Conservation (phyloP, 1,140 invertebrate genomes). For the Platorchestia sp. region DNA sequence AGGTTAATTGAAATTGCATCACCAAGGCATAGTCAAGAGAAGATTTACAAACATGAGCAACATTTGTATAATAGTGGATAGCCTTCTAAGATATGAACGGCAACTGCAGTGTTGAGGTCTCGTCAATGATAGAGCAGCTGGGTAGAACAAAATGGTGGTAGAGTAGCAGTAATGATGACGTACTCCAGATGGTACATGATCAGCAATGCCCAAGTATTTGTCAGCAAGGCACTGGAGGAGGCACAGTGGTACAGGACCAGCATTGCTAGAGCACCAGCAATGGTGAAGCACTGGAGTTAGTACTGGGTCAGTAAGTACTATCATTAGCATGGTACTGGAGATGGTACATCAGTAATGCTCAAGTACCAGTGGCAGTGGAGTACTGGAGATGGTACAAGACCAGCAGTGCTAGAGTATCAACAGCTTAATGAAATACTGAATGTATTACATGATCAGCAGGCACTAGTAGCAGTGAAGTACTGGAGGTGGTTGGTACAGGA, state of each 20-base stretch:
- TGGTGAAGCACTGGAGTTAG: background rate
- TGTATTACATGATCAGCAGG: background rate
- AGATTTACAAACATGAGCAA: background rate
- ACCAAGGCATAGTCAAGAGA: background rate
- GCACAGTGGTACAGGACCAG: too few relatives aligned
- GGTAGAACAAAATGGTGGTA: too few relatives aligned
- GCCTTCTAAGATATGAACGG: background rate
- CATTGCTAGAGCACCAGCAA: too few relatives aligned
- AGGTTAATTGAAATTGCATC: too few relatives aligned
- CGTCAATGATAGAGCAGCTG: too few relatives aligned
- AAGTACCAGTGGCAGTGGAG: background rate
- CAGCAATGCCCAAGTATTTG: too few relatives aligned
- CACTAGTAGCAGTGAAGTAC: background rate
- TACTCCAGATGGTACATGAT: too few relatives aligned
- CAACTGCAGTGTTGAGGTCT: background rate
- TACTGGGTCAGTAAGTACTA: background rate
- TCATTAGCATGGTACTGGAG: too few relatives aligned
- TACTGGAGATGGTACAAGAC: background rate
- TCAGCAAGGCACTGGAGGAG: too few relatives aligned
- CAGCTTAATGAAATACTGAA: background rate
- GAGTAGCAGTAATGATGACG: too few relatives aligned
- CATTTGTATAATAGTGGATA: too few relatives aligned
- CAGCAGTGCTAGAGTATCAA: background rate
- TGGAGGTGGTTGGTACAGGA: background rate
- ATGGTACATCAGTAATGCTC: background rate